Evolutionary conservation across 2,113 vertebrate genomes (phyloP), one percentile per base, ranked within the genome.

Genomic region (Thymallus thymallus): DNA sequence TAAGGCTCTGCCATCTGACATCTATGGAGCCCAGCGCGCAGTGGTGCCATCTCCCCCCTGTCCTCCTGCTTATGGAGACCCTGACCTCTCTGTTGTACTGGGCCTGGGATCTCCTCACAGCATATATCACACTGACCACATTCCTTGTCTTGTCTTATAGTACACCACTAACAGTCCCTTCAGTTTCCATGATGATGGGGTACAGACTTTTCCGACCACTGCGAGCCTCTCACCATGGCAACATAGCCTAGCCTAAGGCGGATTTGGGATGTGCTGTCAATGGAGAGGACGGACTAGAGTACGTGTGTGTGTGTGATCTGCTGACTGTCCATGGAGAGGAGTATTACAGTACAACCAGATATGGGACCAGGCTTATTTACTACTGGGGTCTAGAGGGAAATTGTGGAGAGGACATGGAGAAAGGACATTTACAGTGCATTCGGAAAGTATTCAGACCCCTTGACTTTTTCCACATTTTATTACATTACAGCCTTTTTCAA

Each of bases 111-210:
- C 9, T 16, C 46, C 10, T 48, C 46, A 10, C n/a, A n/a, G 6
- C 16, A 55, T 20, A 16, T 13, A 55, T 55, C 51, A 58, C 56
- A 22, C 56, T 9, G n/a, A n/a, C 77, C 61, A 71, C 58, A 76
- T 45, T 64, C 68, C 66, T 63, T 26, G 22, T 23, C 1, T 35
- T 35, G 6, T 35, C 32, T 35, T 35, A 35, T 7, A 35, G 32
- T 9, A 9, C 32, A 35, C 32, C 12, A 71, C 35, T 26, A 16
- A 69, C 60, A 35, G 61, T 72, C 0, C 1, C 60, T 29, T 71
- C 68, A 45, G 79, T 83, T 88, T 87, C 86, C 83, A 85, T 85
- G 83, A 80, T 72, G 61, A 82, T 70, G 1, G 5, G 74, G 68
- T 68, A 69, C 61, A 23, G 45, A 61, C 56, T 63, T 84, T 71